Evolutionary conservation across 2,888 invertebrate genomes (phyloP), one percentile per base, ranked within the genome.

Genomic region (Deilephila porcellus): DNA sequence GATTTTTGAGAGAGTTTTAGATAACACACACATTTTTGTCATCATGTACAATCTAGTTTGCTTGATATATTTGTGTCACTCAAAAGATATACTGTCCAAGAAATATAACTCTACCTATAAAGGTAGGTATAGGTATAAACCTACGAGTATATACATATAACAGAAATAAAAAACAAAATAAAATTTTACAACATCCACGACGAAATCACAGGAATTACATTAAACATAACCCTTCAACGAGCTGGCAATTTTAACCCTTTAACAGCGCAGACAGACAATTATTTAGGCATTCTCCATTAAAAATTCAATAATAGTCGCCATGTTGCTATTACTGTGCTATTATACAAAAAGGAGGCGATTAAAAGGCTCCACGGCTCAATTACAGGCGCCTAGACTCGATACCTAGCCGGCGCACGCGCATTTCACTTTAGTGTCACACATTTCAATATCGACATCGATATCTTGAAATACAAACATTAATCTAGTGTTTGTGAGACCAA

Each of bases 281-380:
- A 80, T 79, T 77, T 79, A 59, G 76, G 73, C 74, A 76, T 79
- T 76, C 78, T 76, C 80, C 77, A 81, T 80, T 79, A 79, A 70
- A 63, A 71, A 75, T 75, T 76, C 77, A 71, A 56, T 64, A 70
- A 71, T 74, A 78, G 80, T 78, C 45, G 71, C 77, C 78, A 77
- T 60, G 77, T 81, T 81, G 80, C 82, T 79, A 85, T 88, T 83
- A 84, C 75, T 78, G 81, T 84, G 88, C 86, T 88, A 90, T 90
- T 91, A 88, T 82, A 89, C 86, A 90, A 91, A 90, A 91, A 90
- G 86, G 83, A 78, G 80, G 78, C 89, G 90, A 91, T 91, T 91
- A 91, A 86, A 86, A 87, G 87, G 86, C 90, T 89, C 89, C 90
- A 77, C 81, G 83, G 78, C 79, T 84, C 88, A 88, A 88, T 91